Percentiles rank a stretch among this genome's conserved stretches.
These are phyloP conservation scores for Megalops cyprinoides DNA, from an alignment of 2,797 vertebrate species.

Conservation along the genomic window DNA sequence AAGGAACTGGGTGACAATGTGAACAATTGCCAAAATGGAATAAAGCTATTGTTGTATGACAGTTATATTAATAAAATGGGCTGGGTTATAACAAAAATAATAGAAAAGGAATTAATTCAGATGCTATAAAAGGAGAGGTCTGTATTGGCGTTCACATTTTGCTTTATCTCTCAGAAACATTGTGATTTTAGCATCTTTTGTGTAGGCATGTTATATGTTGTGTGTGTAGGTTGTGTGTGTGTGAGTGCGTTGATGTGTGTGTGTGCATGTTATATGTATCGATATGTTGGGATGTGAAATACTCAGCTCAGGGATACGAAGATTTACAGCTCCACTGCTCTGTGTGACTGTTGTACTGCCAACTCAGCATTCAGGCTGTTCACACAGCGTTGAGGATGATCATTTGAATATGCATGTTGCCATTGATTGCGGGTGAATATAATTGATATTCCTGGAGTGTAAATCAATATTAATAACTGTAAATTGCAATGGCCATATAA, in stretches of 20 bases:
- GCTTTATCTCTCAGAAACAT: background rate
- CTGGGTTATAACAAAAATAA: slow-evolving; percentile 48
- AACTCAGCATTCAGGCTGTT: background rate
- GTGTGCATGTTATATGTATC: slow-evolving; percentile 6
- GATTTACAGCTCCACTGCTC: background rate
- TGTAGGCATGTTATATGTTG: background rate
- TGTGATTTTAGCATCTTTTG: background rate
- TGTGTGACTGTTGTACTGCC: background rate
- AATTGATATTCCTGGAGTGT: slow-evolving; percentile 71
- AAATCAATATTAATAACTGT: slow-evolving; percentile 77
- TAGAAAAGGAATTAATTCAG: slow-evolving; percentile 34
- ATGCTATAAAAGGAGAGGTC: slow-evolving; percentile 35
- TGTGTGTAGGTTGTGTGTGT: background rate
- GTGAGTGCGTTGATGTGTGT: background rate
- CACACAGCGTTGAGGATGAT: slow-evolving; percentile 61
- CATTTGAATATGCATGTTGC: slow-evolving; percentile 50
- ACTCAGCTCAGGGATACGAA: background rate
- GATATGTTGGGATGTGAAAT: too few species aligned
- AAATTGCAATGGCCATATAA: slow-evolving; percentile 60
- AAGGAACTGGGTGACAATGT: slow-evolving; percentile 46
- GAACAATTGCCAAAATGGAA: slow-evolving; percentile 47
- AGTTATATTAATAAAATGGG: slow-evolving; percentile 56
- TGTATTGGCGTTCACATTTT: background rate
- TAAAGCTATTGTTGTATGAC: slow-evolving; percentile 54
- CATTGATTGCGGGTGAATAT: slow-evolving; percentile 68